Base-by-base conservation (phyloP, 1,140 invertebrate species). In the Rhizoglyphus robini region DNA sequence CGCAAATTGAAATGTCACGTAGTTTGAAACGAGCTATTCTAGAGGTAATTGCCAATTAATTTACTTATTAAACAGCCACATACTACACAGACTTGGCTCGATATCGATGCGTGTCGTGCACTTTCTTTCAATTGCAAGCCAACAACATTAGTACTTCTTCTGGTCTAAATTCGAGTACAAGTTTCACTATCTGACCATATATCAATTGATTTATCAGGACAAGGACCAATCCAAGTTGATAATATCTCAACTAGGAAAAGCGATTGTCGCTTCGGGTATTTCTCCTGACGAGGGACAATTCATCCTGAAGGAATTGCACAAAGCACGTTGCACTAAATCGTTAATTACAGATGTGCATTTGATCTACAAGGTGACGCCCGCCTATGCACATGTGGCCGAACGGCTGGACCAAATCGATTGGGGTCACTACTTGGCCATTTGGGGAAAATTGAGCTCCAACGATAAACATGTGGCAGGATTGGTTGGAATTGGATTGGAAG, bases 301-400 rank as follows among this genome's bases (percentile, higher is more conserved):
- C 31, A 80, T 97, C 20, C 90, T 96, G 72, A 83, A 84, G 70
- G 94, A 97, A 75, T 74, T 98, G 18, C 84, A 92, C 73, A 87
- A 85, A 76, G 91, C 94, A 0, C 79, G 91, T 47, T 83, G 86
- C 71, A 88, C 86, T 71, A 88, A 98, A 75, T 90, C 93, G 0
- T 77, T 99, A 8, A 91, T 96, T 72, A 90, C 86, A 69, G 94
- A 98, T 73, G 79, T 99, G 0, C 96, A 99, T 76, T 81, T 97
- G 34, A 83, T 98, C 54, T 98, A 97, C 77, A 78, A 94, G 70
- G 89, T 92, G 1, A 73, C 68, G n/a, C 72, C 72, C 32, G 66
- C 64, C 3, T 62, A 70, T n/a, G n/a, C n/a, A n/a, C n/a, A n/a
- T 63, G 25, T 72, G 13, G 57, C 61, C 27, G 68, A 72, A 4